Percentiles rank a stretch among this genome's conserved stretches.
These are phyloP conservation scores for Syngnathoides biaculeatus DNA, from an alignment of 2,113 vertebrate genomes.

Conservation along the genomic window DNA sequence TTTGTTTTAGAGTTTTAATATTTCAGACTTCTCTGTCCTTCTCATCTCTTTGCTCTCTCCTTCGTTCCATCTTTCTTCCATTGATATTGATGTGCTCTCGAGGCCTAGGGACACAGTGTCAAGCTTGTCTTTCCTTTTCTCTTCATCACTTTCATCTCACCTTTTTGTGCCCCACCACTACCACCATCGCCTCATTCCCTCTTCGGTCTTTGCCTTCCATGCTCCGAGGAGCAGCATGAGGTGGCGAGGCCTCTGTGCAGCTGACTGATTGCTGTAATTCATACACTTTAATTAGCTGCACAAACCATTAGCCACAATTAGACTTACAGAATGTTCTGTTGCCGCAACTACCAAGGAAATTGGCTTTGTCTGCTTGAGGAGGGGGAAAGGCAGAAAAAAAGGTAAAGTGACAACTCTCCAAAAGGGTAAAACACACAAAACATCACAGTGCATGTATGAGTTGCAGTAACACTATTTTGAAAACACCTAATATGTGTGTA, in stretches of 20 bases:
- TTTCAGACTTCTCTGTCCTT: constrained; percentile 6
- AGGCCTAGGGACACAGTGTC: constrained; percentile 20
- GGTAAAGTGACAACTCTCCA: constrained; percentile 19
- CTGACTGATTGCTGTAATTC: constrained; percentile 99
- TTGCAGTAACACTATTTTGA: neutral
- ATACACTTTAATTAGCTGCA: constrained; percentile 99
- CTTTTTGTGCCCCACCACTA: constrained; percentile 31
- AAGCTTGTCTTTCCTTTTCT: constrained; percentile 30
- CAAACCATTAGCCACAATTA: constrained; percentile 99
- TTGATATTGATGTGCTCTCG: constrained; percentile 1
- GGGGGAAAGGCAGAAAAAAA: constrained; percentile 9
- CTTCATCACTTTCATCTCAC: constrained; percentile 51
- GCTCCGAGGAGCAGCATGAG: constrained; percentile 64
- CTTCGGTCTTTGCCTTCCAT: constrained; percentile 53
- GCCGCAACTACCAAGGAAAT: constrained; percentile 67
- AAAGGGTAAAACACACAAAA: constrained; percentile 20
- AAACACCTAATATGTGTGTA: neutral
- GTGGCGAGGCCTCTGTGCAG: constrained; percentile 72
- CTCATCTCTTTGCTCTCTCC: constrained; percentile 18
- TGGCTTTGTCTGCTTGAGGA: constrained; percentile 59
- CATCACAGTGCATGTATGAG: neutral
- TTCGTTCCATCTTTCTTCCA: constrained; percentile 12
- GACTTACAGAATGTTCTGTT: constrained; percentile 96
- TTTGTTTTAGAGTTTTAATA: constrained; percentile 16
- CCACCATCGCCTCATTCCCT: constrained; percentile 1